Evolutionary conservation across 2,797 vertebrate species (phyloP).

Genomic region (Ceryle rudis): DNA sequence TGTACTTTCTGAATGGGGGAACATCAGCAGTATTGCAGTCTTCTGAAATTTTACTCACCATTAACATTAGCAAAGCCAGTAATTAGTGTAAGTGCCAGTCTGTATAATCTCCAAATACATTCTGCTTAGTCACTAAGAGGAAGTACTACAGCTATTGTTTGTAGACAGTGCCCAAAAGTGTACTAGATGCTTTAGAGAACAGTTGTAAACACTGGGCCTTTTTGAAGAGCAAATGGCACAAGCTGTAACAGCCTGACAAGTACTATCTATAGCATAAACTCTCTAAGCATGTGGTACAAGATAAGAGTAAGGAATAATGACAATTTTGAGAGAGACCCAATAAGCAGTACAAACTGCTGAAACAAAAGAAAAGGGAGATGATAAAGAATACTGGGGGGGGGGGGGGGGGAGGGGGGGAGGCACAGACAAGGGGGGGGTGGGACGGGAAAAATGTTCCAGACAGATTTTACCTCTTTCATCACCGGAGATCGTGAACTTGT

Average conservation of each 20-base stretch:
- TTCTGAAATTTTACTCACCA: not conserved
- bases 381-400: not conserved
- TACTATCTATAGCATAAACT: not conserved
- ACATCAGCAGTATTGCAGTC: not conserved
- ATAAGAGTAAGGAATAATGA: not conserved
- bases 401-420: too few species aligned
- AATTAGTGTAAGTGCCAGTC: conserved; percentile 4
- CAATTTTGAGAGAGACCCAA: not conserved
- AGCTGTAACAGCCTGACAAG: not conserved
- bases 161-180: not conserved
- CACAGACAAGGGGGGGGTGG: too few species aligned
- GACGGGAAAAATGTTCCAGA: too few species aligned
- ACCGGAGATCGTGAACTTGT: conserved; percentile 91
- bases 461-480: conserved; percentile 85
- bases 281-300: not conserved
- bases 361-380: not conserved
- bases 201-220: not conserved
- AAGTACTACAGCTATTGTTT: not conserved
- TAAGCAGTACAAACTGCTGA: not conserved
- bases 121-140: conserved; percentile 50
- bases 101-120: conserved; percentile 21
- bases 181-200: not conserved
- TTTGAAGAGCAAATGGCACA: not conserved
- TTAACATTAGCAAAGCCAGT: not conserved
- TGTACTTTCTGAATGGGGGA: not conserved